Conservation (phyloP, 2,113 vertebrate species). For the Corythornis cristatus region DNA sequence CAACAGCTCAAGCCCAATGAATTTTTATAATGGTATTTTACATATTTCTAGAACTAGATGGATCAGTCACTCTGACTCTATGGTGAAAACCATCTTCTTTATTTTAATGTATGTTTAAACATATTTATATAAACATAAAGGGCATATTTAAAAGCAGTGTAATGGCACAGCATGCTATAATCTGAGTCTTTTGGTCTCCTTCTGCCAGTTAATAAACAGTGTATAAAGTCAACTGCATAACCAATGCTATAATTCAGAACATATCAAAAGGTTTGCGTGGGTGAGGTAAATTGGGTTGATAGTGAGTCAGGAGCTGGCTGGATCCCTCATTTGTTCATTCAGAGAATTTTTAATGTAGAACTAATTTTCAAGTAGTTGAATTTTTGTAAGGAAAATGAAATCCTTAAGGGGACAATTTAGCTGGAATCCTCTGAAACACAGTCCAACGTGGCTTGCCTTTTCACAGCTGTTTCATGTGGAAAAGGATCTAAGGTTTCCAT, state of each 20-base stretch:
- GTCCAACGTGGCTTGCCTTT: neutral
- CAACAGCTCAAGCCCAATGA: neutral
- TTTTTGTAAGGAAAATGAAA: slow-evolving; percentile 59
- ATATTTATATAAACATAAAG: slow-evolving; percentile 47
- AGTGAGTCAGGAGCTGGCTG: slow-evolving; percentile 44
- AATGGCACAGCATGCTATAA: neutral
- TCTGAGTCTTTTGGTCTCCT: slow-evolving; percentile 31
- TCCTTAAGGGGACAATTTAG: slow-evolving; percentile 50
- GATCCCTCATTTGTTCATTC: slow-evolving; percentile 53
- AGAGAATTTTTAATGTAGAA: slow-evolving; percentile 52
- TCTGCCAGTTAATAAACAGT: slow-evolving; percentile 44
- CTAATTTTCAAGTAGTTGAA: slow-evolving; percentile 54
- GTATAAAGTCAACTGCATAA: slow-evolving; percentile 42
- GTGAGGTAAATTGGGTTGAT: slow-evolving; percentile 53
- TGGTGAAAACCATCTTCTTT: neutral
- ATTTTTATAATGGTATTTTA: neutral
- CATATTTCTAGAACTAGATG: neutral
- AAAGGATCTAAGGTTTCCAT: slow-evolving; percentile 33
- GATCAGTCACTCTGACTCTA: neutral
- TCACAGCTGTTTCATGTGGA: slow-evolving; percentile 27
- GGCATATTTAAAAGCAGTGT: slow-evolving; percentile 38
- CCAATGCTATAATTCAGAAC: slow-evolving; percentile 44
- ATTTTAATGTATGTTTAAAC: slow-evolving; percentile 18
- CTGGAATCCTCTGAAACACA: slow-evolving; percentile 28
- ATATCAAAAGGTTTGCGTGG: slow-evolving; percentile 51